Base-by-base conservation (phyloP, 2,113 vertebrate genomes). In the Numida meleagris region DNA sequence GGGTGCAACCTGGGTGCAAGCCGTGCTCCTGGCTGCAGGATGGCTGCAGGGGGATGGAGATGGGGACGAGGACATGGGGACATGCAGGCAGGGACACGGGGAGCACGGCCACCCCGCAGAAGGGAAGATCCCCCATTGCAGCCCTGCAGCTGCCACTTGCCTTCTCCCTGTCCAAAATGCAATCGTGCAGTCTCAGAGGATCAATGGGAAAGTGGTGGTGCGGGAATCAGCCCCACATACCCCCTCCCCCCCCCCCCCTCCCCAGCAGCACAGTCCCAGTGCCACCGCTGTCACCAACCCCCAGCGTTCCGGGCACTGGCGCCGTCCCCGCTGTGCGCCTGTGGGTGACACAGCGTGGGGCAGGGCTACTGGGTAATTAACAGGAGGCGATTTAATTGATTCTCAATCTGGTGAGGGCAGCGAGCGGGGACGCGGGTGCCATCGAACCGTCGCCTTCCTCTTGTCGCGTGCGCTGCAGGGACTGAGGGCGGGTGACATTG, bases 261-360 rank as follows among this genome's bases (percentile, higher is more conserved):
- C 9, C 4, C 3, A 14, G 1, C 7, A 23, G 0, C 12, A 4
- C 74, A 46, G 48, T 16, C 57, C 75, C 82, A 7, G 1, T 6
- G 62, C n/a, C 90, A 62, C 34, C 1, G 0, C 14, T 38, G 59
- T 11, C 51, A 10, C 65, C 2, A 3, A 45, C n/a, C 58, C 46
- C 27, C 0, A 59, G 2, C 4, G 1, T 3, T 2, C 61, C 0
- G 2, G 42, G 71, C 45, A 18, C 62, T 6, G 3, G 2, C 38
- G 6, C 66, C 2, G 0, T 14, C 63, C 82, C 93, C 7, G 14
- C 59, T 38, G 59, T 7, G 36, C 10, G 59, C 34, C 59, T 34
- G n/a, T 20, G n/a, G 58, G 58, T 61, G 34, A 36, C 59, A 62
- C 14, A 6, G 34, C 6, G 9, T 9, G 68, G 88, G 80, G 57